Conservation (phyloP, 2,797 vertebrate species). For the Sorex maritimensis region DNA sequence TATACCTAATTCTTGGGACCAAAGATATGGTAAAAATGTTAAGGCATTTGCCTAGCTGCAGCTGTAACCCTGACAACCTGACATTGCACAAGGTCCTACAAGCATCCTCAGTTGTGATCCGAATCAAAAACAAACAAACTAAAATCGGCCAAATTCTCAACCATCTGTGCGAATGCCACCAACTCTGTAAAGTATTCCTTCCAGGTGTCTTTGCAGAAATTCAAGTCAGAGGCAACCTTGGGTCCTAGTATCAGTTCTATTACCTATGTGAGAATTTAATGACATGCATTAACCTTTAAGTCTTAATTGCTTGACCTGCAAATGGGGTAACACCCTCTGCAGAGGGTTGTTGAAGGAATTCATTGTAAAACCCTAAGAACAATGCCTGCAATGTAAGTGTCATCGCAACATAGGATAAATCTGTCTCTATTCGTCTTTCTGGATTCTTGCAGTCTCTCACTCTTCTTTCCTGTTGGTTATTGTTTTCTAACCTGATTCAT, state of each 20-base stretch:
- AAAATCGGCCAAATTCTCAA: not conserved
- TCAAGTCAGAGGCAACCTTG: not conserved
- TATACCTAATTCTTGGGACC: too few species aligned
- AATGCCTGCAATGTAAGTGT: not conserved
- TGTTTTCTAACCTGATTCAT: not conserved
- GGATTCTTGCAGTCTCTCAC: not conserved
- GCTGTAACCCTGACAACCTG: too few species aligned
- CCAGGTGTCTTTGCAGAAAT: not conserved
- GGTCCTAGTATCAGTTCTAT: not conserved
- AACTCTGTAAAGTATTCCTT: not conserved
- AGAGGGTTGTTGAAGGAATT: not conserved
- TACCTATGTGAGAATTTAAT: not conserved
- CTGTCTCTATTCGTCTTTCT: not conserved
- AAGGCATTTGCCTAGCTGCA: too few species aligned
- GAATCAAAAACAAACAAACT: too few species aligned
- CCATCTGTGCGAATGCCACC: not conserved
- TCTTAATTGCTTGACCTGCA: constrained; percentile 34
- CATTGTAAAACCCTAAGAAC: not conserved
- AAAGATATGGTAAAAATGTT: too few species aligned
- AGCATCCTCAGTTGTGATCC: too few species aligned
- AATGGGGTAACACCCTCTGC: constrained; percentile 2
- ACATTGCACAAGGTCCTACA: too few species aligned
- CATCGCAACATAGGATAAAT: not conserved
- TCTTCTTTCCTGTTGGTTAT: not conserved
- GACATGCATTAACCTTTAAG: not conserved